Evolutionary conservation across 2,797 vertebrate species (phyloP).

Genomic region (Smutsia gigantea): DNA sequence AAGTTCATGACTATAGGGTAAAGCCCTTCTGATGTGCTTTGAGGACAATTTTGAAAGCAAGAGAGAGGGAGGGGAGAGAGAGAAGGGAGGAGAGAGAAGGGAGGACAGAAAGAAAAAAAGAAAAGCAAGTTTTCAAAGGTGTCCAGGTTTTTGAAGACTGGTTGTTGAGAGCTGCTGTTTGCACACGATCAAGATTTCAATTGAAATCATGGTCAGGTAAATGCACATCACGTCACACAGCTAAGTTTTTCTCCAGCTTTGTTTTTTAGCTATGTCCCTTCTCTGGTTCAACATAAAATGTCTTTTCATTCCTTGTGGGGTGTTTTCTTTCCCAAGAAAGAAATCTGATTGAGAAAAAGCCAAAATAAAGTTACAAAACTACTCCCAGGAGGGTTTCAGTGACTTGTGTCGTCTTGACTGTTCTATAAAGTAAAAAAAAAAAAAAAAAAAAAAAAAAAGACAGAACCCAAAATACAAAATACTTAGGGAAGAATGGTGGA

Average conservation of each 20-base stretch:
- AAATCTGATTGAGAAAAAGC: background rate
- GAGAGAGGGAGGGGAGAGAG: too few species aligned
- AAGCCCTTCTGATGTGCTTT: background rate
- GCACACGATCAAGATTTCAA: background rate
- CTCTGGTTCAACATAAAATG: background rate
- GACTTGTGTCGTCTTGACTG: background rate
- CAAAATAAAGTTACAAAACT: background rate
- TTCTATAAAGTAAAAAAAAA: background rate
- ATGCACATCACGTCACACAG: background rate
- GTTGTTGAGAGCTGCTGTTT: background rate
- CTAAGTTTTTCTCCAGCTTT: background rate
- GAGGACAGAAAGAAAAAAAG: background rate
- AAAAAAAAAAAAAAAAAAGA: background rate
- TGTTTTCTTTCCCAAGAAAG: background rate
- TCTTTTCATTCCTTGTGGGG: background rate
- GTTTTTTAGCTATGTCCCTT: background rate
- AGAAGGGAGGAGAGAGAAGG: rapidly evolving
- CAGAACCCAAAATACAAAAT: background rate
- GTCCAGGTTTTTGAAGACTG: background rate
- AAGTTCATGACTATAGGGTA: background rate
- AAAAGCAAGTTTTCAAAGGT: background rate
- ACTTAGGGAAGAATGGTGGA: background rate
- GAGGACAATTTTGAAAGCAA: background rate
- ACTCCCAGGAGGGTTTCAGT: background rate
- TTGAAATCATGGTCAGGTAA: background rate